Base-by-base conservation (phyloP, 2,113 vertebrate species). In the Xiphophorus couchianus region DNA sequence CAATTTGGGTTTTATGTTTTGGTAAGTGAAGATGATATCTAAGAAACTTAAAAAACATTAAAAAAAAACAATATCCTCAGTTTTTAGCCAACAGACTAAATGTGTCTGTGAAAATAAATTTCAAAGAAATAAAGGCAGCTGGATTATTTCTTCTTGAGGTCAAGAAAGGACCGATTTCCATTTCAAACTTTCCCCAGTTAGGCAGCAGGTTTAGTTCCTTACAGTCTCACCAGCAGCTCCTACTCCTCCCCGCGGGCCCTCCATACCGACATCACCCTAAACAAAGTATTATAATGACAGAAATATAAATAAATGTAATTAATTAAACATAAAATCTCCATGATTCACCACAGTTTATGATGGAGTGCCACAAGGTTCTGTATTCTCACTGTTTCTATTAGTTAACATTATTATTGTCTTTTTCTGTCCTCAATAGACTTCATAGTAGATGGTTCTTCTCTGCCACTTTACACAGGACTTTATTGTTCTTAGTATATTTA, bases 191-290 rank as follows among this genome's bases (percentile, higher is more conserved):
- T 80, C 61, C 35, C 30, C 5, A 72, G 60, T 62, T 17, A 66
- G n/a, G 61, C 4, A 11, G 48, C 1, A 65, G 44, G 37, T 60
- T 42, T 25, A 64, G 71, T 69, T 88, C 85, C 89, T 89, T 85
- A 95, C 95, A 74, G 73, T 84, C 64, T 91, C 78, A 48, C 93
- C 93, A 62, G 73, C 63, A 29, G 30, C 39, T 29, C 94, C 95
- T 15, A 84, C 89, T 88, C 91, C 90, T 74, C 94, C 93, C 1
- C 42, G 86, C 1, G 93, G 90, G 7, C 94, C 94, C 51, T 89
- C 85, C 72, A 94, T 88, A 9, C 91, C 94, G 3, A 82, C 2
- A 30, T 89, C 79, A 10, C 93, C 89, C 93, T 96, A 19, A 69
- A 62, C 71, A 83, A 37, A 15, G 44, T 48, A 19, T 48, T 5